Evolutionary conservation across 2,888 invertebrate genomes (phyloP), one percentile per base, ranked within the genome.

Genomic region (Drymonia ruficornis): DNA sequence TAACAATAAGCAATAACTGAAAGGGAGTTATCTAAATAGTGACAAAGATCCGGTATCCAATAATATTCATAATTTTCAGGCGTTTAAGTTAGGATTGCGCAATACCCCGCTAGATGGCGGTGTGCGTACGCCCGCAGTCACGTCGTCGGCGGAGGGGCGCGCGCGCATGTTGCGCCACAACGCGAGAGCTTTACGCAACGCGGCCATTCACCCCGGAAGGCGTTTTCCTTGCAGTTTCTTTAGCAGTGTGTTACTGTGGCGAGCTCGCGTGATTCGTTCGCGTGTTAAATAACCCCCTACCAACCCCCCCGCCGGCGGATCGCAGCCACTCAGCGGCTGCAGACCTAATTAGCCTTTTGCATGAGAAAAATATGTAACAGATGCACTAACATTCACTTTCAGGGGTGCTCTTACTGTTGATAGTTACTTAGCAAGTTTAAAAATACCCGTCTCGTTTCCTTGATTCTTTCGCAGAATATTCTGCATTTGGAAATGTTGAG

Each of bases 151-250:
- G 71, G 74, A 74, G 78, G 72, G 78, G 81, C 78, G 81, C 80
- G 75, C 73, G 78, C 76, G 76, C 78, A 74, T 76, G 80, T 84
- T 85, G 86, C 87, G 87, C 89, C 86, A 89, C 86, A 77, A 71
- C 78, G 73, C 78, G 72, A 69, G 76, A 81, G 78, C 80, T 91
- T 91, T 91, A 90, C 91, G 91, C 92, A 92, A 92, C 88, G 76
- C 81, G 91, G 88, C 81, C 90, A 70, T 91, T 92, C 84, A 92
- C 91, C 92, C 91, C 92, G 92, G 92, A 91, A 92, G 91, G 82
- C 88, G 84, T 89, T 92, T 91, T 90, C 91, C 89, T 89, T 79
- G 80, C 84, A 83, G 89, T 90, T 91, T 90, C 91, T 91, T 89
- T 87, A 87, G 74, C 86, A 88, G 84, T 90, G 80, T 89, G 89